These are phyloP conservation scores for Sapajus apella DNA, from an alignment of 2,113 vertebrate genomes.

Conservation along the genomic window DNA sequence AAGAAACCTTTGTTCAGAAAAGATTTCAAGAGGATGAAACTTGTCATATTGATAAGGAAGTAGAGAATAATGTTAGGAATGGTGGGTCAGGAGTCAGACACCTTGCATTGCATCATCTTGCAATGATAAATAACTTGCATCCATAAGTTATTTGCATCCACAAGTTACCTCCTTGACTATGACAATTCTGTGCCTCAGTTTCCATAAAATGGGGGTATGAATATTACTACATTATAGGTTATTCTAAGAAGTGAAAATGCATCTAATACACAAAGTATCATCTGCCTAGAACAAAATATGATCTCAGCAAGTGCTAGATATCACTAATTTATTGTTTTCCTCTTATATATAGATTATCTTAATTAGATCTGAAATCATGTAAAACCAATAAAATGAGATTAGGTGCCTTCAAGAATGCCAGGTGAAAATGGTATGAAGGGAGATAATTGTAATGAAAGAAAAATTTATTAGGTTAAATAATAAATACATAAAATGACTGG, in stretches of 20 bases:
- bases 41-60: neutral
- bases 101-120: neutral
- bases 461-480: neutral
- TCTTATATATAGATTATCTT: neutral
- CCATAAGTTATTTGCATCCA: neutral
- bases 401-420: neutral
- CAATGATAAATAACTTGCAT: neutral
- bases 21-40: neutral
- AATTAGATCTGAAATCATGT: neutral
- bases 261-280: neutral
- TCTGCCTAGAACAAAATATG: neutral
- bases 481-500: neutral
- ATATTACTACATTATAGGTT: neutral
- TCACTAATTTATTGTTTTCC: constrained; percentile 15
- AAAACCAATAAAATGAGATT: neutral
- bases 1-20: neutral
- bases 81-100: neutral
- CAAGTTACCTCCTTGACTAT: neutral
- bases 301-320: neutral
- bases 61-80: neutral
- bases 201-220: neutral
- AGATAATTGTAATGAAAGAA: neutral
- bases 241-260: neutral
- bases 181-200: neutral
- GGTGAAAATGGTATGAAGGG: neutral